A percentile compares a stretch with the other conserved stretches of the same genome.
Evolutionary conservation across 2,113 vertebrate genomes (phyloP).

Genomic region (Paraplagusia blochii): DNA sequence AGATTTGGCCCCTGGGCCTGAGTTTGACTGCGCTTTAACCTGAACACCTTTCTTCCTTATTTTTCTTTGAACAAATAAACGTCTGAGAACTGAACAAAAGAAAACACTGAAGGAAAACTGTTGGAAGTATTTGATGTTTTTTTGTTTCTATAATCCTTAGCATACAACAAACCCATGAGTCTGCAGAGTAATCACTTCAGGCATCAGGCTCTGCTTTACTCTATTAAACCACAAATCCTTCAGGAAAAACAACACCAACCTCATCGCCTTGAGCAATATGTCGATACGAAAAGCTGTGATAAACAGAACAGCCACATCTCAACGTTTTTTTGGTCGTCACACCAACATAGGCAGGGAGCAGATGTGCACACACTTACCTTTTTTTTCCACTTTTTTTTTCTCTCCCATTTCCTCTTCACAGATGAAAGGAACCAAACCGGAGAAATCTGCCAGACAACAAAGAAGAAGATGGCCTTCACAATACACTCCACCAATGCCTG

Average conservation of each 20-base stretch:
- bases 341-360: constrained; percentile 11
- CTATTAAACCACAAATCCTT: constrained; percentile 13
- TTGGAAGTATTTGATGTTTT: background rate
- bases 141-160: background rate
- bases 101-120: background rate
- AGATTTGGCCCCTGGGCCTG: too few species aligned
- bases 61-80: too few species aligned
- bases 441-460: constrained; percentile 40
- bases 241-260: constrained; percentile 3
- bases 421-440: constrained; percentile 26
- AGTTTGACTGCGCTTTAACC: too few species aligned
- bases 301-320: constrained; percentile 26
- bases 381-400: constrained; percentile 5
- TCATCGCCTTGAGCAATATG: constrained; percentile 27
- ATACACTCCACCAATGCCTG: constrained; percentile 18
- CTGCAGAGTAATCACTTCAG: constrained; percentile 23
- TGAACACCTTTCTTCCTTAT: too few species aligned
- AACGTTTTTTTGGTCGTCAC: constrained; percentile 24
- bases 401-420: constrained; percentile 20
- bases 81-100: background rate
- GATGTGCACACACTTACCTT: constrained; percentile 19
- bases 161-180: background rate
- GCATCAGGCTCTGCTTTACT: constrained; percentile 27
- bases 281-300: constrained; percentile 21
- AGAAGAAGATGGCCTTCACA: constrained; percentile 29